These are phyloP conservation scores for Leptinotarsa defecta DNA, from an alignment of 1,140 invertebrate genomes.

Conservation along the genomic window DNA sequence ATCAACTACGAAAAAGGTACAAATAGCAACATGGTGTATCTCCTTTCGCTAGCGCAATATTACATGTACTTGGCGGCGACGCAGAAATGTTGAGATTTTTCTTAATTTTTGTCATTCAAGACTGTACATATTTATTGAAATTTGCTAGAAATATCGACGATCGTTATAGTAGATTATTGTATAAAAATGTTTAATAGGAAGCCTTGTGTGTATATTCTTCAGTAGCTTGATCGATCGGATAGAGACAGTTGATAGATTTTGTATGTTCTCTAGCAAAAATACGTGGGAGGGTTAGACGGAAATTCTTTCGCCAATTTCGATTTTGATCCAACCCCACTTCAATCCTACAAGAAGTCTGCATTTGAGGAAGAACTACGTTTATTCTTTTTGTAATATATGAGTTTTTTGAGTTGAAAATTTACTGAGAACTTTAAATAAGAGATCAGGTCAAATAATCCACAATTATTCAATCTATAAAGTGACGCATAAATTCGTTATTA, in stretches of 20 bases:
- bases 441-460: too few relatives aligned
- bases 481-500: too few relatives aligned
- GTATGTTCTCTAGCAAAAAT: too few relatives aligned
- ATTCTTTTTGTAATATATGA: too few relatives aligned
- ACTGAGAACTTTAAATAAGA: too few relatives aligned
- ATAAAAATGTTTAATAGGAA: conserved; percentile 26
- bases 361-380: too few relatives aligned
- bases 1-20: conserved; percentile 96
- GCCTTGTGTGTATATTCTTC: conserved; percentile 28
- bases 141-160: background rate
- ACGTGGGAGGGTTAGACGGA: too few relatives aligned
- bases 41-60: conserved; percentile 55
- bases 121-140: conserved; percentile 27
- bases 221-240: background rate
- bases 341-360: too few relatives aligned
- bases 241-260: background rate
- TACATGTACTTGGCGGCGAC: conserved; percentile 57
- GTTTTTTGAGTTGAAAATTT: too few relatives aligned
- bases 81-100: conserved; percentile 50
- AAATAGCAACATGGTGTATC: conserved; percentile 58
- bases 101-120: conserved; percentile 20
- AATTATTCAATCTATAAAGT: too few relatives aligned
- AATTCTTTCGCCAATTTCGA: too few relatives aligned
- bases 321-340: too few relatives aligned
- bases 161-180: conserved; percentile 15